Conservation (phyloP, 2,888 invertebrate species). For the Temnothorax ravouxi region DNA sequence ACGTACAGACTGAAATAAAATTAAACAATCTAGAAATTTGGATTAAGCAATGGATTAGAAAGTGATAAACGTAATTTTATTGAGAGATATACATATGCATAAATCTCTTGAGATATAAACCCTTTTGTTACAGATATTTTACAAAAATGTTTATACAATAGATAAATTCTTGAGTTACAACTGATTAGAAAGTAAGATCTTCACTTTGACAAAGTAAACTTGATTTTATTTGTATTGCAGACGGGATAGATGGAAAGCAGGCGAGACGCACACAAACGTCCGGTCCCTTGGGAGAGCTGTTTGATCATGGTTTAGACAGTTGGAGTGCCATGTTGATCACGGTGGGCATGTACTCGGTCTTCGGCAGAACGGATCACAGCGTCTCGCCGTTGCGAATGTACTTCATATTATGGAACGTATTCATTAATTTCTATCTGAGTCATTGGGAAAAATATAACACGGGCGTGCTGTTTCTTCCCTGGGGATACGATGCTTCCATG, state of each 20-base stretch:
- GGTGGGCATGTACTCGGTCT: slow-evolving; percentile 97
- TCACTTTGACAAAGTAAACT: not conserved
- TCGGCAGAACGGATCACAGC: slow-evolving; percentile 92
- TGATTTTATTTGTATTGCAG: slow-evolving; percentile 86
- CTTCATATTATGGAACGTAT: slow-evolving; percentile 96
- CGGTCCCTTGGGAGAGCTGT: slow-evolving; percentile 98
- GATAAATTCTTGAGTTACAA: too few species aligned
- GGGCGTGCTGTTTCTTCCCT: slow-evolving; percentile 96
- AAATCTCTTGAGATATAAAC: not conserved
- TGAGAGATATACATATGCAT: not conserved
- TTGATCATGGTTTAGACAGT: slow-evolving; percentile 99
- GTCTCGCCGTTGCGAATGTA: slow-evolving; percentile 94
- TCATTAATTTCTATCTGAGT: slow-evolving; percentile 97
- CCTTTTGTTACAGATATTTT: too few species aligned
- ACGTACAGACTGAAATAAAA: not conserved
- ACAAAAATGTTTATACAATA: too few species aligned
- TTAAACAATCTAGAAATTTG: not conserved
- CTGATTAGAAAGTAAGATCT: too few species aligned
- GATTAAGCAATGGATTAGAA: not conserved
- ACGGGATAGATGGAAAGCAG: slow-evolving; percentile 99
- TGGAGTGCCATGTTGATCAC: slow-evolving; percentile 98
- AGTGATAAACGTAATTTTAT: not conserved
- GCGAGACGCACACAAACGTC: slow-evolving; percentile 97
- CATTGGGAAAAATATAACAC: slow-evolving; percentile 99
- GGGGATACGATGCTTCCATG: slow-evolving; percentile 99